Evolutionary conservation across 2,888 invertebrate species (phyloP), one percentile per base, ranked within the genome.

Genomic region (Lacanobia oleracea): DNA sequence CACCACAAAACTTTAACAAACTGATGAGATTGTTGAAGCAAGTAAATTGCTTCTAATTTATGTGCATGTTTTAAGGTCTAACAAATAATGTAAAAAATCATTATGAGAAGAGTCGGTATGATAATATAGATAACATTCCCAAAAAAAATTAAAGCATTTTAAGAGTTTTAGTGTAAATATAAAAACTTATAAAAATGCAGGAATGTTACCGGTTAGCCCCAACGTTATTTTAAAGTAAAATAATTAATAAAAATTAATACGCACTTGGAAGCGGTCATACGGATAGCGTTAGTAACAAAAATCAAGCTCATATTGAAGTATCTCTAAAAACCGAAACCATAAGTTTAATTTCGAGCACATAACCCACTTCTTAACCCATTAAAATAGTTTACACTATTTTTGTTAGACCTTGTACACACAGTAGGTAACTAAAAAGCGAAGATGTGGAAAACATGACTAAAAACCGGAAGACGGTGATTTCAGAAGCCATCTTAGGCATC

Each of bases 341-440:
- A 27, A 57, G 3, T 51, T 45, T 37, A 51, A 66, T 73, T 66
- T 45, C 54, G 23, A 72, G 14, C 16, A 62, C 57, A 40, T 45
- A 40, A 54, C 37, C 53, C n/a, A 43, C 16, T 48, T 54, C 7
- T 8, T 23, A 53, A n/a, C 16, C 23, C n/a, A 4, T 9, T 10
- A 18, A 48, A 71, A 40, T 18, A 14, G 18, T 40, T 62, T 23
- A 14, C 16, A n/a, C 3, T 14, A 48, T 21, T 56, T 63, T 56
- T 63, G 54, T 48, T 21, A 54, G 10, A 40, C 37, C 53, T 62
- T 27, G 12, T 12, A 10, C 10, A 45, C 18, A 18, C 8, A 23
- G 8, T 10, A n/a, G n/a, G 37, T 16, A 40, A 48, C 16, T n/a
- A 48, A 33, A 21, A 8, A n/a, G 18, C 3, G 18, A 14, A 14